Evolutionary conservation across 2,797 vertebrate species (phyloP).

Genomic region (Anguilla pacifica): DNA sequence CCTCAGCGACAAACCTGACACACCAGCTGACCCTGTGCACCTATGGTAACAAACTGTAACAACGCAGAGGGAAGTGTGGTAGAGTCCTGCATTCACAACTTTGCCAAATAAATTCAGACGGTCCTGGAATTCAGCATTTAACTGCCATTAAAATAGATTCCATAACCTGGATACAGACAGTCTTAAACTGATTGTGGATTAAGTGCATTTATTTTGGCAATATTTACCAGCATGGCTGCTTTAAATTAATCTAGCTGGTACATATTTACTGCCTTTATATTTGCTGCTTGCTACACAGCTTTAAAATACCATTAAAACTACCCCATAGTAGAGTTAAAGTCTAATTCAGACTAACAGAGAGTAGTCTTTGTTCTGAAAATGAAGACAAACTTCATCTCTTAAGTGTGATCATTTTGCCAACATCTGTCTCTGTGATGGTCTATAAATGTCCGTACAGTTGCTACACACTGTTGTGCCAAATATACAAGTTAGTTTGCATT

Average conservation of each 20-base stretch:
- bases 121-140: not conserved
- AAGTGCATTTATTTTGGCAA: slow-evolving; percentile 1
- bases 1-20: not conserved
- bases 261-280: not conserved
- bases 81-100: not conserved
- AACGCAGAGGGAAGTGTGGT: not conserved
- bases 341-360: not conserved
- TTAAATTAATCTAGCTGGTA: not conserved
- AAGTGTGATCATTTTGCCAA: not conserved
- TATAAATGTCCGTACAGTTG: not conserved
- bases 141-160: not conserved
- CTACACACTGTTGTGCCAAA: not conserved
- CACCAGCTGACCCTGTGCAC: slow-evolving; percentile 11
- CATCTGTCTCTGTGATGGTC: not conserved
- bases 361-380: not conserved
- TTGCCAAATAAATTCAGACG: not conserved
- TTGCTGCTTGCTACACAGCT: not conserved
- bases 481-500: not conserved
- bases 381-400: slow-evolving; percentile 8
- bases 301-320: not conserved
- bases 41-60: not conserved
- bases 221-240: not conserved
- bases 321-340: not conserved
- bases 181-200: not conserved
- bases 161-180: not conserved